Conservation (phyloP, 1,140 invertebrate species). For the Campoletis sonorensis region DNA sequence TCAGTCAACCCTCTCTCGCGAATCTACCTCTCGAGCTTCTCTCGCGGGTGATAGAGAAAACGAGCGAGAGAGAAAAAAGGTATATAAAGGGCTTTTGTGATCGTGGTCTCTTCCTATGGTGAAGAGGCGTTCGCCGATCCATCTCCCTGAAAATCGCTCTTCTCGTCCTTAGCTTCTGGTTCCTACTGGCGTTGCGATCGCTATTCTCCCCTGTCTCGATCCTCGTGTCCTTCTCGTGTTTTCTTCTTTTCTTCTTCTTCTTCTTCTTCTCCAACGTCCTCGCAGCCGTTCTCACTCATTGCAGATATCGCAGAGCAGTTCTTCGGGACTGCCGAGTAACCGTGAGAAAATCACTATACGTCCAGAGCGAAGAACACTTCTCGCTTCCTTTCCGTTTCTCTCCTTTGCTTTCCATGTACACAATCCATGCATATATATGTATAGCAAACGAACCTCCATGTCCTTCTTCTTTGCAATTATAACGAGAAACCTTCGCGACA, state of each 20-base stretch:
- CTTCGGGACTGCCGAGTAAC: conserved; percentile 28
- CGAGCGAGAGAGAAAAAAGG: not conserved
- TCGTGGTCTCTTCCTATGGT: conserved; percentile 20
- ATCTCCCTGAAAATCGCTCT: conserved; percentile 66
- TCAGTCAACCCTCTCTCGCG: conserved; percentile 67
- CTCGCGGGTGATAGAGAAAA: conserved; percentile 24
- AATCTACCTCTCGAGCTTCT: not conserved
- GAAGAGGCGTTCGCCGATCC: conserved; percentile 59
- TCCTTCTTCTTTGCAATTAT: conserved; percentile 34
- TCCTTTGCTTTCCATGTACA: not conserved
- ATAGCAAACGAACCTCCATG: not conserved
- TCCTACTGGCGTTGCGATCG: conserved; percentile 39
- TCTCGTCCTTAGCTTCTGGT: conserved; percentile 33
- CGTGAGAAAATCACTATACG: conserved; percentile 44
- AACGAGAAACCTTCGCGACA: conserved; percentile 33
- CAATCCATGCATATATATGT: conserved; percentile 43
- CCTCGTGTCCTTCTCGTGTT: conserved; percentile 49
- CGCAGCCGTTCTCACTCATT: conserved; percentile 39
- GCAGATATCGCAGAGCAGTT: conserved; percentile 57
- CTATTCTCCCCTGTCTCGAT: conserved; percentile 17
- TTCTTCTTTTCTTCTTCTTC: conserved; percentile 39
- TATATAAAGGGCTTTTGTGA: conserved; percentile 24
- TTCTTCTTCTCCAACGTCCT: conserved; percentile 18
- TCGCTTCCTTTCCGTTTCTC: conserved; percentile 8
- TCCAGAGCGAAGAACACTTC: conserved; percentile 12